Evolutionary conservation across 2,113 vertebrate species (phyloP).

Genomic region (Dicentrarchus labrax): DNA sequence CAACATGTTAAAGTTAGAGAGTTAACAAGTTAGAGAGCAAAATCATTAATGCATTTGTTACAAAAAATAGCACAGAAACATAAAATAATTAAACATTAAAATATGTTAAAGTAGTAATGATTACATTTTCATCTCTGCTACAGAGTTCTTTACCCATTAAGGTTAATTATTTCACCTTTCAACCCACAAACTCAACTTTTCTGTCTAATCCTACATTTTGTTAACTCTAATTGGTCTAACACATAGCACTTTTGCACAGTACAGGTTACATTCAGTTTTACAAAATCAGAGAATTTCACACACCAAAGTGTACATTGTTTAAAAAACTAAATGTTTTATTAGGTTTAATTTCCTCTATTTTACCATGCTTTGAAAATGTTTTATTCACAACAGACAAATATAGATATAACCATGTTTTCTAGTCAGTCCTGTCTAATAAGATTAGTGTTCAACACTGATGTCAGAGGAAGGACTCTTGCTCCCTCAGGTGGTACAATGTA

Average conservation of each 20-base stretch:
- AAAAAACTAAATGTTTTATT: neutral
- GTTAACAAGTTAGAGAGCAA: neutral
- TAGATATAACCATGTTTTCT: neutral
- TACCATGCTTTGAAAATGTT: neutral
- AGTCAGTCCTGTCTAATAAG: neutral
- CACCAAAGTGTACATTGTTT: neutral
- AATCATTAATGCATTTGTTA: neutral
- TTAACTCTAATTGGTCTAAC: no score
- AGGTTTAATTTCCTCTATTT: neutral
- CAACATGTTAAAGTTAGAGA: neutral
- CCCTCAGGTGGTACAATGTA: slow-evolving; percentile 51
- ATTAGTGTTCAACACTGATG: neutral
- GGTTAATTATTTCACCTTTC: neutral
- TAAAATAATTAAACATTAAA: neutral
- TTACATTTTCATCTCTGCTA: neutral
- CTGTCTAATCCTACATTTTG: neutral
- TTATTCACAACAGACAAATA: neutral
- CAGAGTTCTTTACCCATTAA: neutral
- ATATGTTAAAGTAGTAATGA: neutral
- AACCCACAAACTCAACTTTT: neutral
- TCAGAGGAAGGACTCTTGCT: slow-evolving; percentile 47
- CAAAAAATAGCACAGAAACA: neutral
- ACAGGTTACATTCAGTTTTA: neutral
- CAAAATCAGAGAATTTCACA: neutral
- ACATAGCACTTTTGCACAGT: neutral